A percentile compares a stretch with the other conserved stretches of the same genome.
Evolutionary conservation across 2,113 vertebrate genomes (phyloP).

Genomic region (Notarius lentiginosus): DNA sequence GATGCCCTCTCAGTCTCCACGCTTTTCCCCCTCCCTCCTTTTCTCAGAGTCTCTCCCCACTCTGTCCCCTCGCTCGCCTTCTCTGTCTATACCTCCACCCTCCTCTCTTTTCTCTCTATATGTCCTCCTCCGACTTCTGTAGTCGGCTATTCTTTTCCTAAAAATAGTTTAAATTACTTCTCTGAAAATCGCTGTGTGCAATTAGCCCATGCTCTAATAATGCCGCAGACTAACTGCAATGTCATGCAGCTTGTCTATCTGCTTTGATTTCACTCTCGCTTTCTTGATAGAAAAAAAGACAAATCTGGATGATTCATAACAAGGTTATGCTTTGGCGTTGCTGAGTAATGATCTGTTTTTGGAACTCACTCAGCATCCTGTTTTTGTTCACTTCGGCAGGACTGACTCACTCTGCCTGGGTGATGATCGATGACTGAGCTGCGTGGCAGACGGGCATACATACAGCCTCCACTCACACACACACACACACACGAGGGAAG

Average conservation of each 20-base stretch:
- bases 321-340: conserved; percentile 35
- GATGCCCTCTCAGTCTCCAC: conserved; percentile 14
- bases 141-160: conserved; percentile 19
- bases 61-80: conserved; percentile 13
- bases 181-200: conserved; percentile 14
- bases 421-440: conserved; percentile 41
- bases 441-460: conserved; percentile 22
- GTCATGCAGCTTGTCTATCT: not conserved
- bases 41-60: not conserved
- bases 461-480: conserved; percentile 2
- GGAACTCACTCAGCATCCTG: conserved; percentile 47
- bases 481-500: conserved; percentile 4
- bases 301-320: conserved; percentile 51
- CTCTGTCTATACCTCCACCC: not conserved
- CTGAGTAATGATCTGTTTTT: conserved; percentile 47
- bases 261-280: not conserved
- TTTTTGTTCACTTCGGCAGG: conserved; percentile 42
- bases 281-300: conserved; percentile 14
- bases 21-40: not conserved
- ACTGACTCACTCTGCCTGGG: conserved; percentile 29
- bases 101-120: not conserved
- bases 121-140: conserved; percentile 18
- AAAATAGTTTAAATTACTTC: conserved; percentile 24
- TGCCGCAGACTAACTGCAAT: not conserved
- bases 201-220: conserved; percentile 16